phyloP scores from a whole-genome alignment of 2,888 invertebrate genomes.

The Crioceris asparagi region DNA sequence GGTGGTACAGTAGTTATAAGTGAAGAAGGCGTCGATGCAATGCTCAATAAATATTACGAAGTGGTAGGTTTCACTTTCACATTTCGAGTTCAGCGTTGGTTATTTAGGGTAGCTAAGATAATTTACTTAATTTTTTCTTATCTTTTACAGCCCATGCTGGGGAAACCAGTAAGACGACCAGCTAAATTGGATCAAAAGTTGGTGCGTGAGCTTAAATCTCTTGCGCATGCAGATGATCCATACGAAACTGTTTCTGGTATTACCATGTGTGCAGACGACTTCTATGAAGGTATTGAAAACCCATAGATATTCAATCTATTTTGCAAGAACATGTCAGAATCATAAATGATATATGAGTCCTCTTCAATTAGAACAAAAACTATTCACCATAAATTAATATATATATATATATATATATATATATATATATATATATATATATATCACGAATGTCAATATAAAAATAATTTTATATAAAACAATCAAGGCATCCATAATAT shows the following conservation, averaged over 20 bases:
- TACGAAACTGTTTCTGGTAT: constrained; percentile 83
- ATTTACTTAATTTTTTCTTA: neutral
- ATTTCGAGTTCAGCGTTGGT: neutral
- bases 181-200: constrained; percentile 75
- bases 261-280: constrained; percentile 95
- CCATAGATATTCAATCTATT: too few relatives aligned
- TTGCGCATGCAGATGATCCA: constrained; percentile 67
- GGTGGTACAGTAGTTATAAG: constrained; percentile 91
- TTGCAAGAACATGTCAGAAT: too few relatives aligned
- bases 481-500: too few relatives aligned
- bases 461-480: too few relatives aligned
- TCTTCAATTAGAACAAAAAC: too few relatives aligned
- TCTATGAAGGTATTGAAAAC: constrained; percentile 94
- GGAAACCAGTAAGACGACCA: constrained; percentile 69
- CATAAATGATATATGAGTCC: too few relatives aligned
- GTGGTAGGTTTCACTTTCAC: constrained; percentile 49
- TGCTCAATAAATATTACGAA: constrained; percentile 70
- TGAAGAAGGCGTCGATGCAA: constrained; percentile 83
- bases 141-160: constrained; percentile 64
- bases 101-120: neutral
- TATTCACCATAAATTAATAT: too few relatives aligned
- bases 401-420: too few relatives aligned
- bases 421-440: too few relatives aligned
- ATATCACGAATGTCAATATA: too few relatives aligned
- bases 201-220: constrained; percentile 63